Evolutionary conservation across 2,113 vertebrate genomes (phyloP).

Genomic region (Rhynchomys soricoides): DNA sequence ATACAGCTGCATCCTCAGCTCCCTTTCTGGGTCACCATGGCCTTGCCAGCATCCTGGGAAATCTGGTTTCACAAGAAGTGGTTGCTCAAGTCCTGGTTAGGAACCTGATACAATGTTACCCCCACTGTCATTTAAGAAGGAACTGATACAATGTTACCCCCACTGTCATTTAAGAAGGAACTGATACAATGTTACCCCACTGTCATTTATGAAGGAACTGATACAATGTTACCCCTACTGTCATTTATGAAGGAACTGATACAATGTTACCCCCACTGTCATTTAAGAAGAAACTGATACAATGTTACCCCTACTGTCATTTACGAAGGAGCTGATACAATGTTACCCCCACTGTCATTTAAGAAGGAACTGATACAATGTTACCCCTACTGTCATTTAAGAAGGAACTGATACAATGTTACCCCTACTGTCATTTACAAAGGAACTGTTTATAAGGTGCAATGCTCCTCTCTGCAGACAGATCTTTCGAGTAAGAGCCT

Average conservation of each 20-base stretch:
- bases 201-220: too few relatives aligned
- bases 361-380: fast-evolving
- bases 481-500: fast-evolving
- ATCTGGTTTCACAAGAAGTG: fast-evolving
- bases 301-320: fast-evolving
- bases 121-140: not conserved
- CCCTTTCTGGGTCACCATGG: not conserved
- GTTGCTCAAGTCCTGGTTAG: not conserved
- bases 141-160: fast-evolving
- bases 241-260: too few relatives aligned
- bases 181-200: fast-evolving
- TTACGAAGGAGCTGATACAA: too few relatives aligned
- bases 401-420: fast-evolving
- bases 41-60: fast-evolving
- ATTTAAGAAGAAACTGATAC: too few relatives aligned
- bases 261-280: fast-evolving
- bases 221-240: fast-evolving
- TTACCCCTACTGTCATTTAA: fast-evolving
- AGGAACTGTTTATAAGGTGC: not conserved
- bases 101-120: fast-evolving
- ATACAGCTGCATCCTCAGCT: fast-evolving
- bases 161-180: fast-evolving
- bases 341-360: fast-evolving
- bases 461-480: fast-evolving
- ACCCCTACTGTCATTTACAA: fast-evolving